Percentiles rank a stretch among this genome's conserved stretches.
Conservation (phyloP, 2,888 invertebrate species). For the Pristionchus maxplancki region DNA sequence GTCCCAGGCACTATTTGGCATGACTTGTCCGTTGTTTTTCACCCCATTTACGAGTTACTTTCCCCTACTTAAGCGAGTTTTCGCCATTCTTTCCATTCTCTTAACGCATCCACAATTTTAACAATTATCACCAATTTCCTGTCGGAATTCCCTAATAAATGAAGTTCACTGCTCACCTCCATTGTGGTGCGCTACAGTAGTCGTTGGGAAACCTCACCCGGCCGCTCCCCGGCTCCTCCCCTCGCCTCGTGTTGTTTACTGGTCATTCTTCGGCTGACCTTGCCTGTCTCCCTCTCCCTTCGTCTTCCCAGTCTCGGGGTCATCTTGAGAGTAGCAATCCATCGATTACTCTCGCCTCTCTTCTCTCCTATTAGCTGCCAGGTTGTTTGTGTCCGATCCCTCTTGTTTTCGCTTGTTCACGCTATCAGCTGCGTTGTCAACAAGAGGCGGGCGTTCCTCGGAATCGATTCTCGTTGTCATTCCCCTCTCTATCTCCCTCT, state of each 20-base stretch:
- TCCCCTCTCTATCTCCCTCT: neutral
- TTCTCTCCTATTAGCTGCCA: neutral
- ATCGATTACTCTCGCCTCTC: neutral
- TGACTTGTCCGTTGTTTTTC: neutral
- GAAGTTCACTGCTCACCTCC: neutral
- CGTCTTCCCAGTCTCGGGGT: neutral
- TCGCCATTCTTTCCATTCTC: neutral
- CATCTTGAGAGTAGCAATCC: neutral
- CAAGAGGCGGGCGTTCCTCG: neutral
- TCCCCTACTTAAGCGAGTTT: neutral
- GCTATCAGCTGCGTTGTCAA: neutral
- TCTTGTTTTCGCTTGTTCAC: neutral
- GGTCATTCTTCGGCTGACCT: slow-evolving; percentile 36
- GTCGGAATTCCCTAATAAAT: neutral
- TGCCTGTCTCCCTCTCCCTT: neutral
- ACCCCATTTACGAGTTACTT: neutral
- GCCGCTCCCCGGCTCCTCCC: neutral
- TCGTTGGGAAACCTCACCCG: too few relatives aligned
- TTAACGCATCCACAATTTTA: too few relatives aligned
- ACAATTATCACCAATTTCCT: too few relatives aligned
- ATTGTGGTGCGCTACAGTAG: neutral
- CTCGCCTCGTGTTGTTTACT: slow-evolving; percentile 25
- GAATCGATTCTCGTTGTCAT: slow-evolving; percentile 7
- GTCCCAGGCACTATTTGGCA: neutral
- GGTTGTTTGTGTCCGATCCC: neutral